Percentiles rank a stretch among this genome's conserved stretches.
Evolutionary conservation across 2,888 invertebrate genomes (phyloP).

Genomic region (Drosophila koepferae): DNA sequence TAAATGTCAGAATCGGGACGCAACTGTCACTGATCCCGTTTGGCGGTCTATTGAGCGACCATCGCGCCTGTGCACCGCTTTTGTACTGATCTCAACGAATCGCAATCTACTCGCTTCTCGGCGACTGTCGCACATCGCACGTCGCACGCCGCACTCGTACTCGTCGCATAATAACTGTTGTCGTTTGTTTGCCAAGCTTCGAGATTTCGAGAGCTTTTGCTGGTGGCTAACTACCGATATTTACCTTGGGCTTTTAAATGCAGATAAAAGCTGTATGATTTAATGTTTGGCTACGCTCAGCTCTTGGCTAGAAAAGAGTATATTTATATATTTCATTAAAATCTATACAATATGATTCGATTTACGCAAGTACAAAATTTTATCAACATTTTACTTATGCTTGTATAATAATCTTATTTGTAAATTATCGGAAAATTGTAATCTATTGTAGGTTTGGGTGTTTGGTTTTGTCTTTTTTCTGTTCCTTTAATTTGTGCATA

Average conservation of each 20-base stretch:
- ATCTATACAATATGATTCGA: constrained; percentile 64
- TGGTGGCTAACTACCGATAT: background rate
- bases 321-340: constrained; percentile 43
- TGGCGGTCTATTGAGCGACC: constrained; percentile 60
- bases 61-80: constrained; percentile 51
- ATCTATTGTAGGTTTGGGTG: constrained; percentile 18
- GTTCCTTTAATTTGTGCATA: constrained; percentile 22
- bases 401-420: constrained; percentile 22
- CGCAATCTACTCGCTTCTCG: constrained; percentile 15
- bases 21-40: constrained; percentile 48
- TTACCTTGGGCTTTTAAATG: constrained; percentile 10
- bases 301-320: background rate
- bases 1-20: constrained; percentile 8
- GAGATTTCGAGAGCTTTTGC: constrained; percentile 39
- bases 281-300: background rate
- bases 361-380: constrained; percentile 55
- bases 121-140: constrained; percentile 1
- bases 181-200: constrained; percentile 48
- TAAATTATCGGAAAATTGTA: constrained; percentile 37
- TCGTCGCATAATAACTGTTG: constrained; percentile 23
- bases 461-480: constrained; percentile 12
- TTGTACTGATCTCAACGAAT: constrained; percentile 58
- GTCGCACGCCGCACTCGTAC: constrained; percentile 3
- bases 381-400: constrained; percentile 33
- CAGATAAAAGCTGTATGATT: constrained; percentile 17